These are phyloP conservation scores for Hucho hucho DNA, from an alignment of 2,113 vertebrate genomes.

Conservation along the genomic window DNA sequence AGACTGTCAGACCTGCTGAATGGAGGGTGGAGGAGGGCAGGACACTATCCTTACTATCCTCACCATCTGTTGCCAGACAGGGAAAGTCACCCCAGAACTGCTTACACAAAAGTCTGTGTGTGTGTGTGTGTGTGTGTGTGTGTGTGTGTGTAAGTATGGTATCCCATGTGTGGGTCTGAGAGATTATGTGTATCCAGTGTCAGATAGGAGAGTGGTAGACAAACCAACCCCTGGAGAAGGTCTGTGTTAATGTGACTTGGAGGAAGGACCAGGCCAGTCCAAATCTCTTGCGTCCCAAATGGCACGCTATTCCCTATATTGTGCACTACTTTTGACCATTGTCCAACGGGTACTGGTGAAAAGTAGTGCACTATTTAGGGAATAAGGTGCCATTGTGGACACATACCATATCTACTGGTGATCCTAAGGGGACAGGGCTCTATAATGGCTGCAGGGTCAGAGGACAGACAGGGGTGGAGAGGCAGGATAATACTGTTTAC, in stretches of 20 bases:
- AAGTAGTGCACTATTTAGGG: too few species aligned
- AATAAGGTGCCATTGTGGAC: too few species aligned
- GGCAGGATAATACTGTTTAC: conserved; percentile 10
- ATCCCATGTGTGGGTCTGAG: conserved; percentile 1
- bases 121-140: background rate
- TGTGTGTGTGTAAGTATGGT: background rate
- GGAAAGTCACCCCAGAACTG: conserved; percentile 64
- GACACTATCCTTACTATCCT: conserved; percentile 32
- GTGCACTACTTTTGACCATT: too few species aligned
- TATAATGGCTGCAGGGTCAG: conserved; percentile 2
- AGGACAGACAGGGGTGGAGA: background rate
- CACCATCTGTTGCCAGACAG: conserved; percentile 68
- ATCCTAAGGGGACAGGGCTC: background rate
- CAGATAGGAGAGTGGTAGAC: conserved; percentile 4
- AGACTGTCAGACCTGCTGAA: conserved; percentile 58
- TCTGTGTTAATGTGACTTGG: conserved; percentile 1
- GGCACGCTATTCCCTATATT: too few species aligned
- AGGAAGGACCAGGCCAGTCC: background rate
- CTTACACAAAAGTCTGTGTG: background rate
- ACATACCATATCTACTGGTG: background rate
- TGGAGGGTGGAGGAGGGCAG: conserved; percentile 49
- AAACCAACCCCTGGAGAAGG: background rate
- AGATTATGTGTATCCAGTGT: conserved; percentile 1
- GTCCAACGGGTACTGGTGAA: too few species aligned
- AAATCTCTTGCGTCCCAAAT: too few species aligned